Percentiles rank a stretch among this genome's conserved stretches.
Conservation (phyloP, 2,113 vertebrate genomes). For the Thymallus thymallus region DNA sequence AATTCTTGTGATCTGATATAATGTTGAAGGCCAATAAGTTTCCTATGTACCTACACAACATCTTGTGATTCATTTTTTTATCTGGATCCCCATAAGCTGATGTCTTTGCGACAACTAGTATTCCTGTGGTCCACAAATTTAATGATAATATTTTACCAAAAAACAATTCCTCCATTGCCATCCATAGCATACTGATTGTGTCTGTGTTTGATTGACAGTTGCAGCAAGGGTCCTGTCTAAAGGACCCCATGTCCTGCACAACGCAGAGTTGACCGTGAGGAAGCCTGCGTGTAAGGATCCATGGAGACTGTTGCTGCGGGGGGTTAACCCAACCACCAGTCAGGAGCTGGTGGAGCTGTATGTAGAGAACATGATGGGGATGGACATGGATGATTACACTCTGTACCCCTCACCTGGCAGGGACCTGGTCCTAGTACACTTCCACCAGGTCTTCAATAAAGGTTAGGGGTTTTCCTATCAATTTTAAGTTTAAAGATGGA, state of each 20-base stretch:
- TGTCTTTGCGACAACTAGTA: background rate
- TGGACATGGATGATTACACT: slow-evolving; percentile 26
- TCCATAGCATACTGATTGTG: background rate
- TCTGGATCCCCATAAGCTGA: too few species aligned
- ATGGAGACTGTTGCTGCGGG: slow-evolving; percentile 68
- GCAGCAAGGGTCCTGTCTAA: slow-evolving; percentile 70
- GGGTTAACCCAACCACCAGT: slow-evolving; percentile 49
- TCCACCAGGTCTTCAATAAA: slow-evolving; percentile 57
- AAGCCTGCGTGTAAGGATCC: slow-evolving; percentile 68
- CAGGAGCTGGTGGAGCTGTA: slow-evolving; percentile 64
- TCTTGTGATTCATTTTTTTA: too few species aligned
- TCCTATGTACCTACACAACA: background rate
- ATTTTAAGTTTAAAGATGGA: too few species aligned
- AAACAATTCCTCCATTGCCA: too few species aligned
- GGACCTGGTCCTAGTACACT: slow-evolving; percentile 66
- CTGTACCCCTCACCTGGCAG: slow-evolving; percentile 34
- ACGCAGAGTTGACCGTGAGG: slow-evolving; percentile 54
- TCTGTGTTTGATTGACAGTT: slow-evolving; percentile 53
- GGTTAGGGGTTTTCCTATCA: slow-evolving; percentile 54
- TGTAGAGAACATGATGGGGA: slow-evolving; percentile 66
- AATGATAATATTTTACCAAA: too few species aligned
- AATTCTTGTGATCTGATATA: background rate
- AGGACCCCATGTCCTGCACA: slow-evolving; percentile 62
- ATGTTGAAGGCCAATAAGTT: too few species aligned
- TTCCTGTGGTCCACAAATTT: background rate